These are phyloP conservation scores for Phocoena phocoena DNA, from an alignment of 2,113 vertebrate genomes.

Conservation along the genomic window DNA sequence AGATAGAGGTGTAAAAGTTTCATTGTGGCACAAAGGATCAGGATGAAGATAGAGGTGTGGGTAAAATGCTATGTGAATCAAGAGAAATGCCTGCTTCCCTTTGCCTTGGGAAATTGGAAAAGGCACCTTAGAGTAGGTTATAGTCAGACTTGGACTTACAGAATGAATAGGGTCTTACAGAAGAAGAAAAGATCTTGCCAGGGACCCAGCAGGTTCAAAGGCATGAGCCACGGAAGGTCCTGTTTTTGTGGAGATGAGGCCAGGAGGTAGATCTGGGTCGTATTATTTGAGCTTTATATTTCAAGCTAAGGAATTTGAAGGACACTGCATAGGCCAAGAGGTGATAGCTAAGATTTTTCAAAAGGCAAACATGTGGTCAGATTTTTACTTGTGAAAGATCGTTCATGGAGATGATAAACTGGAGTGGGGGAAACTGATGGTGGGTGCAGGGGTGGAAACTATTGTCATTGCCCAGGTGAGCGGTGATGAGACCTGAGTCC, in stretches of 20 bases:
- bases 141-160: neutral
- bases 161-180: neutral
- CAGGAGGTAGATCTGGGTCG: neutral
- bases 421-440: neutral
- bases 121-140: neutral
- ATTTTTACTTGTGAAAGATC: neutral
- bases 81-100: neutral
- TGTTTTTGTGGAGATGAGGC: neutral
- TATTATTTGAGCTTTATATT: neutral
- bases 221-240: neutral
- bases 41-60: neutral
- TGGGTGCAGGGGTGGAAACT: neutral
- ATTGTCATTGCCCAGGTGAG: neutral
- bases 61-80: neutral
- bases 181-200: neutral
- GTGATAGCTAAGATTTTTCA: neutral
- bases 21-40: neutral
- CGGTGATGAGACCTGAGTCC: neutral
- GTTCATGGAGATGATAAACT: neutral
- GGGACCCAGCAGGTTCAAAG: neutral
- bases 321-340: neutral
- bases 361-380: neutral
- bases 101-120: neutral
- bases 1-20: neutral
- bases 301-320: neutral